Conservation (phyloP, 2,113 vertebrate genomes). For the Calypte anna region DNA sequence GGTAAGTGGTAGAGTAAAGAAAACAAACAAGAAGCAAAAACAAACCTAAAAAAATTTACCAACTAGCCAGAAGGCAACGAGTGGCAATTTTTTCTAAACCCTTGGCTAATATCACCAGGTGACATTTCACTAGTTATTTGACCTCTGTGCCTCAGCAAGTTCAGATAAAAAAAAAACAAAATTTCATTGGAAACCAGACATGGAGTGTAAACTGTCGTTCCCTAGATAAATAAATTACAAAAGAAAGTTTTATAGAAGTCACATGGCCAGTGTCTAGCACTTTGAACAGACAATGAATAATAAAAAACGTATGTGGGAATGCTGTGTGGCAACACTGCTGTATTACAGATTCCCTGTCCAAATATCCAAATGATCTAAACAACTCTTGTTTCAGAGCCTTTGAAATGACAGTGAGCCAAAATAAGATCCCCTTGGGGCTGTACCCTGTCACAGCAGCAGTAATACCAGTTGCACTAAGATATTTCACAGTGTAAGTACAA, state of each 20-base stretch:
- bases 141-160: constrained; percentile 44
- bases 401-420: neutral
- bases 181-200: constrained; percentile 73
- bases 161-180: constrained; percentile 62
- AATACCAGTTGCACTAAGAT: neutral
- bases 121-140: constrained; percentile 46
- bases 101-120: constrained; percentile 28
- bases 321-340: constrained; percentile 47
- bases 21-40: no score
- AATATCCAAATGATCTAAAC: constrained; percentile 20
- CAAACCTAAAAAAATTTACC: neutral
- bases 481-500: constrained; percentile 11
- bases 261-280: constrained; percentile 61
- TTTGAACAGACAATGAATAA: constrained; percentile 67
- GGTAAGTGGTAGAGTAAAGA: neutral
- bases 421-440: neutral
- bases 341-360: constrained; percentile 21
- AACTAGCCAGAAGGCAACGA: neutral
- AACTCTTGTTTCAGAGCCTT: constrained; percentile 1
- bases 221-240: constrained; percentile 77
- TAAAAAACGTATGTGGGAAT: constrained; percentile 42
- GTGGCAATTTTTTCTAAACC: constrained; percentile 2
- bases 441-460: neutral
- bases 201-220: constrained; percentile 75
- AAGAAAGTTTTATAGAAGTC: constrained; percentile 62